phyloP scores from a whole-genome alignment of 2,113 vertebrate species.

The Natator depressus region DNA sequence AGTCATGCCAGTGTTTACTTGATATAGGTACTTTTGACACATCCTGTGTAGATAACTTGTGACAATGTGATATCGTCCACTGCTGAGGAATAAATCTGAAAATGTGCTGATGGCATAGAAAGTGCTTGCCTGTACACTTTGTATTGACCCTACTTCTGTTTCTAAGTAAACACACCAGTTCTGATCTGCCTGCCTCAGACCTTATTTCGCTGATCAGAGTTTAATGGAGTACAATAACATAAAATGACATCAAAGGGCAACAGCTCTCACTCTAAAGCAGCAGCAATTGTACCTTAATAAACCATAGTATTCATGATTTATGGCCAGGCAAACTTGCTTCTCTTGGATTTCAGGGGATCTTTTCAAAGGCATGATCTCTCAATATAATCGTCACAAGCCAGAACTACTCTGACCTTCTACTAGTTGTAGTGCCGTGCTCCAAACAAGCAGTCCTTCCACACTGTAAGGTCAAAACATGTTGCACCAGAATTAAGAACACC shows the following conservation, averaged over 20 bases:
- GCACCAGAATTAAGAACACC: neutral
- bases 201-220: slow-evolving; percentile 22
- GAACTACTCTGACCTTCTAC: neutral
- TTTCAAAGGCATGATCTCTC: neutral
- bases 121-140: slow-evolving; percentile 45
- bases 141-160: neutral
- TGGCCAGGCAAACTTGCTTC: neutral
- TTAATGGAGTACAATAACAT: neutral
- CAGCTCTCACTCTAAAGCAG: slow-evolving; percentile 1
- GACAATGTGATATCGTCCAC: neutral
- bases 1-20: neutral
- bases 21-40: slow-evolving; percentile 7
- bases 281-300: neutral
- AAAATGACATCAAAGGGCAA: slow-evolving; percentile 5
- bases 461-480: neutral
- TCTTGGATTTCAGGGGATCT: neutral
- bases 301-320: neutral
- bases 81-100: neutral
- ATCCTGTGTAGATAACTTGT: neutral
- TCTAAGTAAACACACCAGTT: neutral
- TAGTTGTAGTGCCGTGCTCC: neutral
- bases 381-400: neutral
- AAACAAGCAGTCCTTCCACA: neutral
- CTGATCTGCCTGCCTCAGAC: slow-evolving; percentile 14
- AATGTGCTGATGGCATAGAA: slow-evolving; percentile 58